Conservation (phyloP, 2,888 invertebrate species). For the Ramazzottius varieornatus region DNA sequence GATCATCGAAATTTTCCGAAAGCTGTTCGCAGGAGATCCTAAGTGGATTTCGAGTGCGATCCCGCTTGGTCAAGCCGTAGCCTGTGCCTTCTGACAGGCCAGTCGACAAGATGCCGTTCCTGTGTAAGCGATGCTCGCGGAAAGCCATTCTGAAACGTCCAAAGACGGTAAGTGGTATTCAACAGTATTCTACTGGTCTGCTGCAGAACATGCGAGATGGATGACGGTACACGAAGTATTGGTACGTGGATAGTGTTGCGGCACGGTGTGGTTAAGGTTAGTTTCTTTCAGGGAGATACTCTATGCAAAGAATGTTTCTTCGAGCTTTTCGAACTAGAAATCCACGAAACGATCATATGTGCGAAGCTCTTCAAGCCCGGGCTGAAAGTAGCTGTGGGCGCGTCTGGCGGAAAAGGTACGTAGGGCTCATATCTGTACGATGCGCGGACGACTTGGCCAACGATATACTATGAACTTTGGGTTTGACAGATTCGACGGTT, state of each 20-base stretch:
- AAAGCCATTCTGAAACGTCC: slow-evolving; percentile 21
- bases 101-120: not conserved
- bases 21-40: no score
- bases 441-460: not conserved
- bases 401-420: slow-evolving; percentile 31
- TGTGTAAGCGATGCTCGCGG: not conserved
- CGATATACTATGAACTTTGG: not conserved
- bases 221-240: no score
- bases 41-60: no score
- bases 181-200: no score
- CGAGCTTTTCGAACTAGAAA: slow-evolving; percentile 70
- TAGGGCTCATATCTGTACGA: not conserved
- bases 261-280: no score
- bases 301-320: slow-evolving; percentile 84
- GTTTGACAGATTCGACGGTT: slow-evolving; percentile 59
- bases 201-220: no score
- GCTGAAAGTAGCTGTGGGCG: slow-evolving; percentile 67
- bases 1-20: no score
- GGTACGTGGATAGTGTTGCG: no score
- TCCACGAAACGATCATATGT: slow-evolving; percentile 61
- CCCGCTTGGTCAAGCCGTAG: no score
- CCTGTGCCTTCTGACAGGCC: no score
- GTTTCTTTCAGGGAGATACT: slow-evolving; percentile 36
- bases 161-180: slow-evolving; percentile 19
- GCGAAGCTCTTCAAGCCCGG: slow-evolving; percentile 53